These are phyloP conservation scores for Bucco capensis DNA, from an alignment of 2,113 vertebrate genomes.

Conservation along the genomic window DNA sequence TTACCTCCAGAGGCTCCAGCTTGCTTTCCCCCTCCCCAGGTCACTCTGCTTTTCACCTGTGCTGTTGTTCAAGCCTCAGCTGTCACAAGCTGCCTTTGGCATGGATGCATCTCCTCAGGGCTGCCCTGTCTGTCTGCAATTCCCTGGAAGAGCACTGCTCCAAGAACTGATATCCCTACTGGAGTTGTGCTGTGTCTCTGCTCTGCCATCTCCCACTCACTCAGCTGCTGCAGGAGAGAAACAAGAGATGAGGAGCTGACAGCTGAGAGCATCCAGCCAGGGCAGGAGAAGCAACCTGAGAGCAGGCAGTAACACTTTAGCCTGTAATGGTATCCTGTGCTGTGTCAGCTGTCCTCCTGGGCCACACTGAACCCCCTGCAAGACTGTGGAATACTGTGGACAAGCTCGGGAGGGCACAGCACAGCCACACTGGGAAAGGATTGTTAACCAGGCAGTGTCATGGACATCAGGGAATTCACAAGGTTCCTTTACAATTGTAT, in stretches of 20 bases:
- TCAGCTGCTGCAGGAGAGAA: constrained; percentile 80
- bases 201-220: constrained; percentile 78
- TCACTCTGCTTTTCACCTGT: constrained; percentile 62
- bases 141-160: constrained; percentile 51
- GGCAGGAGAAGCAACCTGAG: constrained; percentile 71
- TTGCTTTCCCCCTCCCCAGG: constrained; percentile 70
- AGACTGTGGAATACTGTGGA: constrained; percentile 39
- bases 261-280: constrained; percentile 76
- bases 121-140: constrained; percentile 70
- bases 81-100: constrained; percentile 75
- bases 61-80: constrained; percentile 62
- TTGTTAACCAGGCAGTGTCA: neutral
- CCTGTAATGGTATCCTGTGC: constrained; percentile 35
- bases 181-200: constrained; percentile 64
- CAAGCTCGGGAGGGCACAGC: neutral
- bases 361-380: constrained; percentile 54
- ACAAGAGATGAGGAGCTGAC: constrained; percentile 78
- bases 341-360: constrained; percentile 42
- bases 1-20: constrained; percentile 77
- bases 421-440: neutral
- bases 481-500: neutral
- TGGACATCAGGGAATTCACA: neutral
- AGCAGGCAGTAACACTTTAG: constrained; percentile 21
- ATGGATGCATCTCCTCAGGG: constrained; percentile 77
- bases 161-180: constrained; percentile 45